Base-by-base conservation (phyloP, 2,888 invertebrate genomes). In the Zootermopsis nevadensis region DNA sequence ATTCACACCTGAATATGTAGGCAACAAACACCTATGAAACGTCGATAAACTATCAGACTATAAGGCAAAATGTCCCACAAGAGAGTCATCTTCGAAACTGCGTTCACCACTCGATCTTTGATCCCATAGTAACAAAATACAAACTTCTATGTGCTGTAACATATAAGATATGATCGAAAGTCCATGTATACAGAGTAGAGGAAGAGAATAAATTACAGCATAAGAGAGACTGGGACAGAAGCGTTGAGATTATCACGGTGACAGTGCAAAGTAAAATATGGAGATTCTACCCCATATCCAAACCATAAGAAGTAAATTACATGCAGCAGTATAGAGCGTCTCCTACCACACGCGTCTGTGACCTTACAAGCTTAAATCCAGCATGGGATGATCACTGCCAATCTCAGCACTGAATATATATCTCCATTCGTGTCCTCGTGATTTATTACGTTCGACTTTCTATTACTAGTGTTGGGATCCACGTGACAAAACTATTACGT, bases 401-500 rank as follows among this genome's bases (percentile, higher is more conserved):
- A 66, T 66, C 66, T 15, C 27, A 66, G 66, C 66, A 66, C 1
- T 66, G 27, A 66, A 12, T 60, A 33, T 33, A 69, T 33, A 55
- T 77, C 77, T 77, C 77, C 22, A 77, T 77, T 31, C 55, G 15
- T 24, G 77, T 33, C 27, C 48, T 10, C 15, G 30, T 27, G 55
- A 55, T 77, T 77, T 77, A 77, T 77, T 77, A 33, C 53, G 10
- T 10, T 30, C 77, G 31, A 77, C 55, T 77, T 69, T 30, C 15
- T 69, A 69, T 27, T 69, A 33, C 33, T 22, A 48, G 48, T 19
- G 19, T 2, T 19, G 77, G 53, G 27, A 42, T 19, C 53, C 31
- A 55, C 77, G 77, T 77, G 33, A 77, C 55, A 33, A 77, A 77
- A 77, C 55, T 55, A 77, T 77, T 30, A 77, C 27, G 77, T 33